Evolutionary conservation across 2,888 invertebrate species (phyloP).

Genomic region (Nebria salina): DNA sequence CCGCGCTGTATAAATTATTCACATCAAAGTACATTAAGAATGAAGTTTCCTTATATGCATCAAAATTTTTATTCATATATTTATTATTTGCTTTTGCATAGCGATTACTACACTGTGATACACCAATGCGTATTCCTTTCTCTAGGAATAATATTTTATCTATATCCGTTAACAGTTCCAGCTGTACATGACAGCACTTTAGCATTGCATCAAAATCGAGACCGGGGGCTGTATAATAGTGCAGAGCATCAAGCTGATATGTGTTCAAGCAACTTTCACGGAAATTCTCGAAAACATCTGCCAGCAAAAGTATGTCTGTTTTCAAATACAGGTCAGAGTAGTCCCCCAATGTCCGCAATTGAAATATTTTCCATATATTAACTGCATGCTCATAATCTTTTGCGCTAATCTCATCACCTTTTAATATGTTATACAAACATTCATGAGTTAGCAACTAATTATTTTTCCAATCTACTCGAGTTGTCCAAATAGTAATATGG

Average conservation of each 20-base stretch:
- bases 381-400: slow-evolving; percentile 53
- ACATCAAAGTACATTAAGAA: no score
- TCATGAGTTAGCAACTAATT: slow-evolving; percentile 10
- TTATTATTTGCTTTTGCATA: no score
- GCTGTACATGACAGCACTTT: no score
- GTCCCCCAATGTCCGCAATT: slow-evolving; percentile 50
- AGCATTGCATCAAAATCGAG: no score
- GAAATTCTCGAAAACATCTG: slow-evolving; percentile 55
- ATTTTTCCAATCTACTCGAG: slow-evolving; percentile 9
- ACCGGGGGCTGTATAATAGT: slow-evolving; percentile 41
- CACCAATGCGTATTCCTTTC: no score
- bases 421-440: slow-evolving; percentile 48
- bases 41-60: no score
- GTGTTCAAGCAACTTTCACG: slow-evolving; percentile 48
- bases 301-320: slow-evolving; percentile 52
- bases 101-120: no score
- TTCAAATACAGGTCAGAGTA: slow-evolving; percentile 53
- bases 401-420: slow-evolving; percentile 45
- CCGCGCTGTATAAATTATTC: no score
- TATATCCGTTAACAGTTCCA: no score
- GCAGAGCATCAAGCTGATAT: slow-evolving; percentile 23
- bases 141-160: no score
- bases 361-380: slow-evolving; percentile 50
- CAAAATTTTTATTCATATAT: no score
- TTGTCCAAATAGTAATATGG: slow-evolving; percentile 11